Evolutionary conservation across 2,888 invertebrate species (phyloP).

Genomic region (Synergus laeviventris): DNA sequence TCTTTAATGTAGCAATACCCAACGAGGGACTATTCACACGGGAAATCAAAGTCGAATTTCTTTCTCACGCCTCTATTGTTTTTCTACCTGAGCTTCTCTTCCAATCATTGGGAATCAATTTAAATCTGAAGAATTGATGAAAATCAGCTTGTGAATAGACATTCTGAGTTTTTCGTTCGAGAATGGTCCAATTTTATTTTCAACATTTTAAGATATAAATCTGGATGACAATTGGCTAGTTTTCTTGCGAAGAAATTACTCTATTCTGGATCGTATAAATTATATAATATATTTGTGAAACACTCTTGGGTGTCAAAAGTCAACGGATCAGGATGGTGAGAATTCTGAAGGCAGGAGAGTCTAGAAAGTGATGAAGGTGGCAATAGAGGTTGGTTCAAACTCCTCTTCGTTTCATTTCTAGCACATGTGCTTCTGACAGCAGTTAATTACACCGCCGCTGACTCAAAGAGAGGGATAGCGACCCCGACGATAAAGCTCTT

Average conservation of each 20-base stretch:
- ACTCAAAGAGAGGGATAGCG: slow-evolving; percentile 52
- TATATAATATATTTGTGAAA: background rate
- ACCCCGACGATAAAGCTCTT: slow-evolving; percentile 25
- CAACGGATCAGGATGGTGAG: slow-evolving; percentile 8
- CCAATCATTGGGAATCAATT: background rate
- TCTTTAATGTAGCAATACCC: background rate
- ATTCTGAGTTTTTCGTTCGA: background rate
- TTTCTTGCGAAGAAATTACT: background rate
- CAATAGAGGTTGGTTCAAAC: slow-evolving; percentile 15
- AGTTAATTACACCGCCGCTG: slow-evolving; percentile 61
- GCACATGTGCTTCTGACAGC: slow-evolving; percentile 63
- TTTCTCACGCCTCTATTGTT: background rate
- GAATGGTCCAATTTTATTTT: background rate
- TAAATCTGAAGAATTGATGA: background rate
- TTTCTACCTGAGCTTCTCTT: background rate
- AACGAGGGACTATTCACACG: background rate
- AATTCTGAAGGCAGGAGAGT: slow-evolving; percentile 14
- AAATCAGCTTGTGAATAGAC: background rate
- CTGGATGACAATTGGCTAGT: background rate
- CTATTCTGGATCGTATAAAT: background rate
- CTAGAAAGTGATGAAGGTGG: slow-evolving; percentile 26
- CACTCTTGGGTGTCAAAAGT: no score
- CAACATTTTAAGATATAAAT: background rate
- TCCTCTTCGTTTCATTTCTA: slow-evolving; percentile 50
- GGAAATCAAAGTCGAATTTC: background rate